Evolutionary conservation across 1,140 invertebrate species (phyloP).

Genomic region (Cyclina sinensis): DNA sequence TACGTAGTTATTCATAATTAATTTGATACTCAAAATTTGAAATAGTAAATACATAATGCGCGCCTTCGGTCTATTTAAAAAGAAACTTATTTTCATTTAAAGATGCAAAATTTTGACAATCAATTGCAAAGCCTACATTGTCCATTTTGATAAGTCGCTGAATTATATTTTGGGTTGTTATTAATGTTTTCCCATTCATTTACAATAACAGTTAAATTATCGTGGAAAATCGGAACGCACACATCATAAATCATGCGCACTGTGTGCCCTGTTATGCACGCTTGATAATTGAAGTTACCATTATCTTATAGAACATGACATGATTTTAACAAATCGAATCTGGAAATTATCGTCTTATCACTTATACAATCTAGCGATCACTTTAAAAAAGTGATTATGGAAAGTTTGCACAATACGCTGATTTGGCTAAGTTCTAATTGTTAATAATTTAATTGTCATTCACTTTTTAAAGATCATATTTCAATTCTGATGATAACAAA

Average conservation of each 20-base stretch:
- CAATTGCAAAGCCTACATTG: background rate
- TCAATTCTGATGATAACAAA: conserved; percentile 1
- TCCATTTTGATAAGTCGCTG: background rate
- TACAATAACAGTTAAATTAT: conserved; percentile 11
- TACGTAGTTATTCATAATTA: conserved; percentile 6
- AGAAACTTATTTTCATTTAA: conserved; percentile 25
- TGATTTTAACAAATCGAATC: conserved; percentile 8
- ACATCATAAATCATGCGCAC: conserved; percentile 27
- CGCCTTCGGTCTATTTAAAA: background rate
- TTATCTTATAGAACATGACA: background rate
- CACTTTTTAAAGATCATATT: background rate
- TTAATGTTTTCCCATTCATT: conserved; percentile 7
- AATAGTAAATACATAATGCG: conserved; percentile 9
- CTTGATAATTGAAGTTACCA: conserved; percentile 16
- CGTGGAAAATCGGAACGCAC: background rate
- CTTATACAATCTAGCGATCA: background rate
- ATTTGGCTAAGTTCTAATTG: background rate
- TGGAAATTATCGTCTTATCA: background rate
- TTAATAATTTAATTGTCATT: conserved; percentile 33
- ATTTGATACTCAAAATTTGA: conserved; percentile 3
- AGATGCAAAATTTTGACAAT: conserved; percentile 1
- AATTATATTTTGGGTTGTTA: background rate
- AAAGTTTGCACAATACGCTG: background rate
- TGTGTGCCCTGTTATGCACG: background rate
- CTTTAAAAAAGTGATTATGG: background rate